A percentile compares a stretch with the other conserved stretches of the same genome.
Conservation (phyloP, 2,888 invertebrate species). For the Acrobasis consociella region DNA sequence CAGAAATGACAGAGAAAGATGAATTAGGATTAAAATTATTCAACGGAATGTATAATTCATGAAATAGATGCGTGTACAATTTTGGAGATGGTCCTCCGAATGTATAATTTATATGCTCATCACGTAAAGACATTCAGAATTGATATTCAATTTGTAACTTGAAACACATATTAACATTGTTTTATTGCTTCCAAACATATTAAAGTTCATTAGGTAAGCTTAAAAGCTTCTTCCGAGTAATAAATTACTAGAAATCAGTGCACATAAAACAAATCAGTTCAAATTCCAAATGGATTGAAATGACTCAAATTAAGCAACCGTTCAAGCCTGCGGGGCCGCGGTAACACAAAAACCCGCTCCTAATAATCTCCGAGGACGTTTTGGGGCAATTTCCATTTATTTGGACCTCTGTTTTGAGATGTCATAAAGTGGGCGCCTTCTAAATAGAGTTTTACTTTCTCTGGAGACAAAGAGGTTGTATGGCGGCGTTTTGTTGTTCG, state of each 20-base stretch:
- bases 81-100: background rate
- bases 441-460: constrained; percentile 15
- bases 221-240: constrained; percentile 2
- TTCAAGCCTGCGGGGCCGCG: constrained; percentile 3
- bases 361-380: constrained; percentile 3
- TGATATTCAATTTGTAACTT: constrained; percentile 3
- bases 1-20: constrained; percentile 15
- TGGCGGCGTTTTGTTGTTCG: constrained; percentile 39
- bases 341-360: constrained; percentile 9
- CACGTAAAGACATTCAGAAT: constrained; percentile 7
- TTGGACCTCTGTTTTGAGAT: constrained; percentile 11
- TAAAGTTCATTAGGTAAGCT: constrained; percentile 16
- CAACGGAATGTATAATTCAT: constrained; percentile 3
- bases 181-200: constrained; percentile 3
- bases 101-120: constrained; percentile 13
- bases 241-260: constrained; percentile 14
- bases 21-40: constrained; percentile 8
- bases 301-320: constrained; percentile 17
- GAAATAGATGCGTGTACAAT: background rate
- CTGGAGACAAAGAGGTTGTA: constrained; percentile 7
- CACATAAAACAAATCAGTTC: constrained; percentile 15
- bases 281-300: constrained; percentile 12
- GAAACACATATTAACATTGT: background rate
- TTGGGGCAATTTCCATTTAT: constrained; percentile 14
- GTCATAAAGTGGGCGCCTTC: constrained; percentile 21